Conservation (phyloP, 1,140 invertebrate species). For the Sminthurides bifidus region DNA sequence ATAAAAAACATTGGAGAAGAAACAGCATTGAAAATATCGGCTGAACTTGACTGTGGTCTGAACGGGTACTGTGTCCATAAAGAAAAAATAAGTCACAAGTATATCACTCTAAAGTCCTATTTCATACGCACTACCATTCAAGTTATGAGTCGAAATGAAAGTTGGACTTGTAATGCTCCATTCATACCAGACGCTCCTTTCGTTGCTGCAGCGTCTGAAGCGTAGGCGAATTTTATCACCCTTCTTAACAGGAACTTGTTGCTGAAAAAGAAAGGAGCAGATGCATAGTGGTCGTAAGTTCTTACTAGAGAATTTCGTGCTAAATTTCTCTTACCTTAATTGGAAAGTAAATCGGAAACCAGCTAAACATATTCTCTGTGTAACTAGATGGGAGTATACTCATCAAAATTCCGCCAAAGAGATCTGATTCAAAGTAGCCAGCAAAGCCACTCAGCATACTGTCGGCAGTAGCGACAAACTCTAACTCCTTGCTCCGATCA, state of each 20-base stretch:
- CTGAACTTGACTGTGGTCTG: too few species aligned
- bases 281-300: background rate
- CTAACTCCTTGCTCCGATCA: conserved; percentile 50
- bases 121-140: conserved; percentile 62
- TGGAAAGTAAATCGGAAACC: conserved; percentile 94
- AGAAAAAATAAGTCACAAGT: too few species aligned
- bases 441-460: conserved; percentile 82
- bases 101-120: conserved; percentile 41
- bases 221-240: conserved; percentile 61
- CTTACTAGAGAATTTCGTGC: conserved; percentile 1
- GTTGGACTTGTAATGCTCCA: conserved; percentile 68
- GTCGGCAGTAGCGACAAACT: conserved; percentile 58
- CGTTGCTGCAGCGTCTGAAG: conserved; percentile 71
- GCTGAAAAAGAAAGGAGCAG: conserved; percentile 41
- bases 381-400: conserved; percentile 82
- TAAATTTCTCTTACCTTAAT: conserved; percentile 49
- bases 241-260: conserved; percentile 57
- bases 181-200: conserved; percentile 89
- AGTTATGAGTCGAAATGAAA: conserved; percentile 59
- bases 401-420: conserved; percentile 72
- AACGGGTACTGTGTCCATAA: too few species aligned
- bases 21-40: too few species aligned
- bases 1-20: too few species aligned
- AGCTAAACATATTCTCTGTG: conserved; percentile 84
- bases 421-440: conserved; percentile 81